Conservation (phyloP, 35 echinoderm and acorn worm genomes). For the Heliocidaris tuberculata region DNA sequence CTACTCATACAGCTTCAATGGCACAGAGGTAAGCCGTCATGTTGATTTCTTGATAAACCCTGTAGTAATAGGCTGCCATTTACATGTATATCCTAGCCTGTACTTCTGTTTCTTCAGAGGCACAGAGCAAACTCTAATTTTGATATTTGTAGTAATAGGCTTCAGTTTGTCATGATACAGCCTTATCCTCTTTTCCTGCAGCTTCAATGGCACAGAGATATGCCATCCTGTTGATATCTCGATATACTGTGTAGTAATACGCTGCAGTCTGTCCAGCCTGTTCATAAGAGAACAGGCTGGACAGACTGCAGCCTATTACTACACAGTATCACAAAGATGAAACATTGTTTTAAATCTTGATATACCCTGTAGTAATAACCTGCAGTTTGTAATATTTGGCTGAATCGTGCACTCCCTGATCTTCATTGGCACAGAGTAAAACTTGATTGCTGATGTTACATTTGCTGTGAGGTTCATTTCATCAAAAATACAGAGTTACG, state of each 20-base stretch:
- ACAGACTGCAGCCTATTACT: no score
- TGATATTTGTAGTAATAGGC: background rate
- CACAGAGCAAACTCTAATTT: background rate
- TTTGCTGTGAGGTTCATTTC: no score
- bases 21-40: slow-evolving; percentile 75
- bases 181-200: background rate
- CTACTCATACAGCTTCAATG: slow-evolving; percentile 85
- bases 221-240: background rate
- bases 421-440: no score
- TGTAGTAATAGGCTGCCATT: no score
- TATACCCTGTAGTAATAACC: background rate
- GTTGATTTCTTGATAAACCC: background rate
- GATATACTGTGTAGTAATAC: no score
- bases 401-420: no score
- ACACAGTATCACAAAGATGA: background rate
- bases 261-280: background rate
- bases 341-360: background rate
- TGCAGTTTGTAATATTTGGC: no score
- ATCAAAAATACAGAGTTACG: no score
- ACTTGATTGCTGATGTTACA: no score
- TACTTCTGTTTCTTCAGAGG: background rate
- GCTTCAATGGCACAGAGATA: slow-evolving; percentile 48
- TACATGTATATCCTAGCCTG: background rate
- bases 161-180: background rate
- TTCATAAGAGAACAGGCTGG: background rate